phyloP scores from a whole-genome alignment of 2,113 vertebrate genomes.

The Sminthopsis crassicaudata region DNA sequence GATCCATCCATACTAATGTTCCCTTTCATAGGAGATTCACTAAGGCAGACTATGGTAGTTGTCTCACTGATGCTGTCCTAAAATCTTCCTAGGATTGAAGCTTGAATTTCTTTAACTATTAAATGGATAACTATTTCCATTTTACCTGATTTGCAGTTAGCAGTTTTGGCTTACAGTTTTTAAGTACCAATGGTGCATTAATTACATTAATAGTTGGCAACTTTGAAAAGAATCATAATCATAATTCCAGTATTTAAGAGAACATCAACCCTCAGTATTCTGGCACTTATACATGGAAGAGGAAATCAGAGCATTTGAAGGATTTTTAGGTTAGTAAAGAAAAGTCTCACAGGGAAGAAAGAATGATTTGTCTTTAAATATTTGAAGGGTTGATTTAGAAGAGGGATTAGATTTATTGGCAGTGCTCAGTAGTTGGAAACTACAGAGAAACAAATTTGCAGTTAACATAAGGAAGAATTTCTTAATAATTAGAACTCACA shows the following conservation, averaged over 20 bases:
- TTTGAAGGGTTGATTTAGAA: neutral
- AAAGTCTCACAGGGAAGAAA: neutral
- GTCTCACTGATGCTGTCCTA: neutral
- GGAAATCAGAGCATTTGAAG: neutral
- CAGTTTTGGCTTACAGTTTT: neutral
- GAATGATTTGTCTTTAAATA: neutral
- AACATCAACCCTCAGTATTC: neutral
- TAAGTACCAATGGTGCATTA: neutral
- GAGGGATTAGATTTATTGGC: neutral
- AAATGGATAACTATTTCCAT: constrained; percentile 18
- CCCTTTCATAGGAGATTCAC: constrained; percentile 4
- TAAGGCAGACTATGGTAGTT: neutral
- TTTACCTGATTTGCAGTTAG: constrained; percentile 30
- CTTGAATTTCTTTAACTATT: neutral
- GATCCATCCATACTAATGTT: constrained; percentile 14
- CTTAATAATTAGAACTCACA: constrained; percentile 3
- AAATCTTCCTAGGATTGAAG: neutral
- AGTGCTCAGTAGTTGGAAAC: neutral
- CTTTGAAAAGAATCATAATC: neutral
- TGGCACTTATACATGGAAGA: neutral
- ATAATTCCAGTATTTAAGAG: neutral
- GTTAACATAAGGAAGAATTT: neutral
- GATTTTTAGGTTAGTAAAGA: neutral
- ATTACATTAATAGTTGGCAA: neutral
- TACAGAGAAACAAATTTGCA: neutral